A percentile compares a stretch with the other conserved stretches of the same genome.
Conservation (phyloP, 1,140 invertebrate species). For the Apis dorsata region DNA sequence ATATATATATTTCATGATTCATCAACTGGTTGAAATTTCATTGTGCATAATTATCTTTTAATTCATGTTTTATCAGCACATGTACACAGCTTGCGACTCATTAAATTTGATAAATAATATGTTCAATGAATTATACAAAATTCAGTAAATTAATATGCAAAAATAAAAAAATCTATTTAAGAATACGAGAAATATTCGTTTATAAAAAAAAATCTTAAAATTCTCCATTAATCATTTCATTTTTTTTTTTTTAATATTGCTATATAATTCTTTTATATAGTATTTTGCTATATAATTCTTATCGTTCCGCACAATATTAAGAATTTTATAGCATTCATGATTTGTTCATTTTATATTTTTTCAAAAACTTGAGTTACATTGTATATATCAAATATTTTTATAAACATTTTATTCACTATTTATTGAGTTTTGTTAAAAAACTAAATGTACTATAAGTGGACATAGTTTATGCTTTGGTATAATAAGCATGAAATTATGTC, state of each 20-base stretch:
- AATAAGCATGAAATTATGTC: slow-evolving; percentile 5
- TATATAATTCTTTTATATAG: slow-evolving; percentile 3
- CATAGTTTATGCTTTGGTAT: slow-evolving; percentile 39
- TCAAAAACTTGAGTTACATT: slow-evolving; percentile 3
- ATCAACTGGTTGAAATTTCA: slow-evolving; percentile 35
- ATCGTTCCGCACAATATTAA: neutral
- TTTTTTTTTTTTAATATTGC: neutral
- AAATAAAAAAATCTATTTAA: neutral
- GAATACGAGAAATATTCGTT: neutral
- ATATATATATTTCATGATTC: neutral
- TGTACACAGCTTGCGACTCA: neutral
- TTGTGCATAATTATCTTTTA: neutral
- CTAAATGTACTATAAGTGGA: slow-evolving; percentile 9
- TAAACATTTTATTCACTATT: neutral
- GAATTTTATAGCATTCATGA: neutral
- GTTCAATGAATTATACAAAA: neutral
- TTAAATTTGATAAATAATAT: slow-evolving; percentile 1
- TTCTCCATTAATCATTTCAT: neutral
- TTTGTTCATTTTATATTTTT: slow-evolving; percentile 37
- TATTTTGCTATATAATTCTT: slow-evolving; percentile 2
- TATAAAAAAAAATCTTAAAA: neutral
- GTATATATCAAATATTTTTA: slow-evolving; percentile 19
- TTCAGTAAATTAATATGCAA: neutral
- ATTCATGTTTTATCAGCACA: slow-evolving; percentile 19
- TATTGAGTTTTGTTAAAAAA: slow-evolving; percentile 19